These are phyloP conservation scores for Perdix hodgsoniae DNA, from an alignment of 2,797 vertebrate genomes.

Conservation along the genomic window DNA sequence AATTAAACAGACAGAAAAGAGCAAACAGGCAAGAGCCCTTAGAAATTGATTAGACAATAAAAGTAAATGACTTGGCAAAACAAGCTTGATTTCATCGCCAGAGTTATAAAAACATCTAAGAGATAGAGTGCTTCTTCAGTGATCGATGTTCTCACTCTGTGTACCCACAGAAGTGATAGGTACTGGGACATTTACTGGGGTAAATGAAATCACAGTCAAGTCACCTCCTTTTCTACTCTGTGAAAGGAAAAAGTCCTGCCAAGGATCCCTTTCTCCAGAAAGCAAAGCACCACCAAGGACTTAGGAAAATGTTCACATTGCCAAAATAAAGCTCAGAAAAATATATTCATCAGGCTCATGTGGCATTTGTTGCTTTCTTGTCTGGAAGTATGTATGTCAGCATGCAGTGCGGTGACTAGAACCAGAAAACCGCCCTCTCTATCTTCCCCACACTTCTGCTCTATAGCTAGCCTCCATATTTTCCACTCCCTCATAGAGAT, in stretches of 20 bases:
- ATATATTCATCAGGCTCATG: fast-evolving
- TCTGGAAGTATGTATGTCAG: neutral
- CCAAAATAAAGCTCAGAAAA: neutral
- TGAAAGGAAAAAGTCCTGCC: neutral
- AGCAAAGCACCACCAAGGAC: neutral
- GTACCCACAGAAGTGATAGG: neutral
- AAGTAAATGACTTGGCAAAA: constrained; percentile 59
- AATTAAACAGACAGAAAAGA: constrained; percentile 62
- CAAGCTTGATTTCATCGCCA: constrained; percentile 11
- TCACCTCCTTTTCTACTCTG: neutral
- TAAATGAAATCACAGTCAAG: neutral
- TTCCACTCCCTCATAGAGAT: neutral
- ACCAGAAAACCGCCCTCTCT: neutral
- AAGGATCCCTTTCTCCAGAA: neutral
- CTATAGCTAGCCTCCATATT: fast-evolving
- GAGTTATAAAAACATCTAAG: constrained; percentile 30
- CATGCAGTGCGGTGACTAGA: neutral
- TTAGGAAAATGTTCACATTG: neutral
- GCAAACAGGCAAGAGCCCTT: constrained; percentile 49
- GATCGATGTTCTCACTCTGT: neutral
- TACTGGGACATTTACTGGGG: neutral
- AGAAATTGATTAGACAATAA: constrained; percentile 70
- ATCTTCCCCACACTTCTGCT: neutral
- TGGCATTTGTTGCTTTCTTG: neutral
- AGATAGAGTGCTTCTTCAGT: neutral